Evolutionary conservation across 2,888 invertebrate species (phyloP).

Genomic region (Craniophora ligustri): DNA sequence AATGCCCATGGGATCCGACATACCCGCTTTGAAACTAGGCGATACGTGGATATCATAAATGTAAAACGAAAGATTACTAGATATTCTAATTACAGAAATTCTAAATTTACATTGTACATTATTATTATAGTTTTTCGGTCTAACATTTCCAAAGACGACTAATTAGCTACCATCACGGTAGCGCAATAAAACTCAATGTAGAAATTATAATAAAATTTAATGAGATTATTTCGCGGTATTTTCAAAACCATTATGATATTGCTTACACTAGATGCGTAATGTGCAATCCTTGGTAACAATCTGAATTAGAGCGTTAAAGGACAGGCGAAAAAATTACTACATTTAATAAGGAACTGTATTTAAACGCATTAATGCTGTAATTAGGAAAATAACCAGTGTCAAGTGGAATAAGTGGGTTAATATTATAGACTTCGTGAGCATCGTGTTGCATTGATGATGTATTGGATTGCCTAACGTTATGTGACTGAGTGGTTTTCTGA

Average conservation of each 20-base stretch:
- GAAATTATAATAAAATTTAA: constrained; percentile 52
- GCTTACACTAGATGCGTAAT: constrained; percentile 57
- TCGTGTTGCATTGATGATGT: constrained; percentile 28
- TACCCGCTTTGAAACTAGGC: no score
- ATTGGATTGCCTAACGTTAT: constrained; percentile 18
- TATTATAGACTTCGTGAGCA: constrained; percentile 15
- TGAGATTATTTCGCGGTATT: constrained; percentile 66
- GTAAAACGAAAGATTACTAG: neutral
- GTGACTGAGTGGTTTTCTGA: constrained; percentile 18
- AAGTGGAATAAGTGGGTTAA: constrained; percentile 25
- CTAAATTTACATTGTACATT: neutral
- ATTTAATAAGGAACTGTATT: constrained; percentile 53
- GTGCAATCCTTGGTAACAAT: constrained; percentile 73
- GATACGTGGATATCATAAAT: neutral
- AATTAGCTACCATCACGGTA: constrained; percentile 41
- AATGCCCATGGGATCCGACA: no score
- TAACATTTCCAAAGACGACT: constrained; percentile 32
- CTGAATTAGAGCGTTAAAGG: constrained; percentile 81
- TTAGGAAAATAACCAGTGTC: constrained; percentile 48
- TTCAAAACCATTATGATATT: constrained; percentile 66
- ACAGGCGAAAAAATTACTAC: constrained; percentile 59
- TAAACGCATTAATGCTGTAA: constrained; percentile 37
- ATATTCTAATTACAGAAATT: no score
- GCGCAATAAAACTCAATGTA: constrained; percentile 40
- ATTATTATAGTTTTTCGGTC: constrained; percentile 10